Percentiles rank a stretch among this genome's conserved stretches.
Evolutionary conservation across 2,888 invertebrate genomes (phyloP).

Genomic region (Azorinus chamasolen): DNA sequence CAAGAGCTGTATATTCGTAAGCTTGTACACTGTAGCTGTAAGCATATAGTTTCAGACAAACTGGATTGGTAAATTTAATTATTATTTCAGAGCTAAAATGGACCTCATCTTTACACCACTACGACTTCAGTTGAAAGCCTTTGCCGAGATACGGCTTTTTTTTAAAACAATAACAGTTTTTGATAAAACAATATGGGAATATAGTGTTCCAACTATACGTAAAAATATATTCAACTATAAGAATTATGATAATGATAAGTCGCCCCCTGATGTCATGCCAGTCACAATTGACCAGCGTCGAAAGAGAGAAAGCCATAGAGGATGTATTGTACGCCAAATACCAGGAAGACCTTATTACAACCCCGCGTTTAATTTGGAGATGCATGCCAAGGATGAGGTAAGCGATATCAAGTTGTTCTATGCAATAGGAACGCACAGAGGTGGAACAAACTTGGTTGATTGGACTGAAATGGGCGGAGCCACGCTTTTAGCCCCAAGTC

Average conservation of each 20-base stretch:
- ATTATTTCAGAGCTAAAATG: conserved; percentile 61
- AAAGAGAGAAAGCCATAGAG: conserved; percentile 39
- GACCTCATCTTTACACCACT: conserved; percentile 68
- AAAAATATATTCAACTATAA: conserved; percentile 62
- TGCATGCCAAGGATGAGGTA: conserved; percentile 64
- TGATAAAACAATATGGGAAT: conserved; percentile 66
- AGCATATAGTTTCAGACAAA: too few relatives aligned
- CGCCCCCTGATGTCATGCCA: conserved; percentile 55
- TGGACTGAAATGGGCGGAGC: conserved; percentile 71
- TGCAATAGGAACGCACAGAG: conserved; percentile 67
- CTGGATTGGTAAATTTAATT: too few relatives aligned
- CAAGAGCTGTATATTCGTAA: too few relatives aligned
- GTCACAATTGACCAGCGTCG: conserved; percentile 34
- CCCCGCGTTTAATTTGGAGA: conserved; percentile 67
- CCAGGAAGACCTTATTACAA: conserved; percentile 61
- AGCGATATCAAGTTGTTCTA: conserved; percentile 70
- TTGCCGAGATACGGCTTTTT: conserved; percentile 52
- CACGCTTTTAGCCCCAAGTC: conserved; percentile 58
- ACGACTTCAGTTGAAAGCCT: conserved; percentile 54
- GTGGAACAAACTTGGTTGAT: conserved; percentile 65
- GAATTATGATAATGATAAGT: conserved; percentile 52
- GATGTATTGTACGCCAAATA: conserved; percentile 68
- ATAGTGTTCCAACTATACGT: conserved; percentile 43
- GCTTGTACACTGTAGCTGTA: too few relatives aligned
- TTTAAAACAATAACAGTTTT: conserved; percentile 54